Evolutionary conservation across 2,888 invertebrate genomes (phyloP).

Genomic region (Andrena minutula): DNA sequence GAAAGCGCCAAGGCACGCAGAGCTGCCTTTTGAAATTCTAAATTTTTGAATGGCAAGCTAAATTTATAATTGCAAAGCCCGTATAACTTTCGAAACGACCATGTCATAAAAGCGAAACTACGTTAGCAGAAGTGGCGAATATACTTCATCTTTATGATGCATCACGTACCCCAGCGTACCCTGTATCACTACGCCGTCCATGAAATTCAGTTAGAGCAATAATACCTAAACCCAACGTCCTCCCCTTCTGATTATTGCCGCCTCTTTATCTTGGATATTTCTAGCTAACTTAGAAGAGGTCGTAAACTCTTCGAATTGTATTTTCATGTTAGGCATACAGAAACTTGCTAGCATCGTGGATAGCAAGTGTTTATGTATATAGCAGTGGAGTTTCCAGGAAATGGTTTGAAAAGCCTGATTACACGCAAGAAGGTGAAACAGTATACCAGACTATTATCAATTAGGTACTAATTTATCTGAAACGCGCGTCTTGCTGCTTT

Average conservation of each 20-base stretch:
- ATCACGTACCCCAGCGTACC: slow-evolving; percentile 73
- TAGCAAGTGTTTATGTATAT: not conserved
- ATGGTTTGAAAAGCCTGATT: not conserved
- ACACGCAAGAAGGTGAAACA: not conserved
- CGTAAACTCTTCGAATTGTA: slow-evolving; percentile 27
- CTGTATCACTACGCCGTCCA: slow-evolving; percentile 70
- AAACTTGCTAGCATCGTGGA: not conserved
- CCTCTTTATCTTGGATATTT: slow-evolving; percentile 64
- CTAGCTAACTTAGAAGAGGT: slow-evolving; percentile 70
- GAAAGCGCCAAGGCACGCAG: not conserved
- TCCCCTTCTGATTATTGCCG: slow-evolving; percentile 17
- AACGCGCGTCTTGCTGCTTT: no score
- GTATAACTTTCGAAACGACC: slow-evolving; percentile 9
- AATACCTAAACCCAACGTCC: not conserved
- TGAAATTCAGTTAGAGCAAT: slow-evolving; percentile 15
- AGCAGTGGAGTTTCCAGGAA: not conserved
- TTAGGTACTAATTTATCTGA: no score
- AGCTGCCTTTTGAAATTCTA: not conserved
- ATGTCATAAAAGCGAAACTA: slow-evolving; percentile 46
- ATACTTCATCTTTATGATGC: slow-evolving; percentile 77
- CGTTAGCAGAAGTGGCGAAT: slow-evolving; percentile 80
- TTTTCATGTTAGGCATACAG: slow-evolving; percentile 9
- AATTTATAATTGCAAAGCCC: slow-evolving; percentile 6
- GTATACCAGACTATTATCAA: no score
- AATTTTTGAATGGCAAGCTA: not conserved